phyloP scores from a whole-genome alignment of 2,888 invertebrate species.

The Cylindroiulus punctatus region DNA sequence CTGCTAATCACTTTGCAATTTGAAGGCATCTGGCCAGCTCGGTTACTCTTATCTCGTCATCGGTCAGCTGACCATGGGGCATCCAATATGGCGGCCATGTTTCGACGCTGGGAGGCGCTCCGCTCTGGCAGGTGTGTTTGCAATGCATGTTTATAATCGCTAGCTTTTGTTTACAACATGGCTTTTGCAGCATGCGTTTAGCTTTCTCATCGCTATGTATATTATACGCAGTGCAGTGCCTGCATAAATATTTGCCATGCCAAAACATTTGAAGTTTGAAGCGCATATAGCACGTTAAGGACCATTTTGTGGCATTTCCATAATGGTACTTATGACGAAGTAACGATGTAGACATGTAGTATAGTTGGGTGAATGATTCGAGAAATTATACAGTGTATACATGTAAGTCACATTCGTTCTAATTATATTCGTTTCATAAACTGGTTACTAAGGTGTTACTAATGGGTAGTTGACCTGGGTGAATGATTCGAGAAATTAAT shows the following conservation, averaged over 20 bases:
- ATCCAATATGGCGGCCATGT: constrained; percentile 26
- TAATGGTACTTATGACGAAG: too few species aligned
- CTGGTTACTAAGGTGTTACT: too few species aligned
- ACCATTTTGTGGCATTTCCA: not conserved
- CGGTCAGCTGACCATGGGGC: not conserved
- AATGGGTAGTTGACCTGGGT: too few species aligned
- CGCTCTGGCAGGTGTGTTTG: constrained; percentile 7
- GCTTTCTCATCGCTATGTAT: not conserved
- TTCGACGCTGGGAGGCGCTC: not conserved
- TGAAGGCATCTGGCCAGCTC: not conserved
- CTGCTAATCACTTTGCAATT: not conserved
- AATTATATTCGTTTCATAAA: too few species aligned
- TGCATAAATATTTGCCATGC: not conserved
- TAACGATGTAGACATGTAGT: too few species aligned
- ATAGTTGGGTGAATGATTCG: not conserved
- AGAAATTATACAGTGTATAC: not conserved
- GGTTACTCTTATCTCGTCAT: constrained; percentile 3
- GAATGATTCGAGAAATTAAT: too few species aligned
- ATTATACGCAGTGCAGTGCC: not conserved
- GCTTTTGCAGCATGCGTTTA: not conserved
- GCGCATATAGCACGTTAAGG: too few species aligned
- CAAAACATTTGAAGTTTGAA: not conserved
- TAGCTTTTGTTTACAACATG: not conserved
- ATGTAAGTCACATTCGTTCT: not conserved
- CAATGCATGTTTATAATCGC: constrained; percentile 4